These are phyloP conservation scores for Orthonychiurus folsomi DNA, from an alignment of 2,888 invertebrate genomes.

Conservation along the genomic window DNA sequence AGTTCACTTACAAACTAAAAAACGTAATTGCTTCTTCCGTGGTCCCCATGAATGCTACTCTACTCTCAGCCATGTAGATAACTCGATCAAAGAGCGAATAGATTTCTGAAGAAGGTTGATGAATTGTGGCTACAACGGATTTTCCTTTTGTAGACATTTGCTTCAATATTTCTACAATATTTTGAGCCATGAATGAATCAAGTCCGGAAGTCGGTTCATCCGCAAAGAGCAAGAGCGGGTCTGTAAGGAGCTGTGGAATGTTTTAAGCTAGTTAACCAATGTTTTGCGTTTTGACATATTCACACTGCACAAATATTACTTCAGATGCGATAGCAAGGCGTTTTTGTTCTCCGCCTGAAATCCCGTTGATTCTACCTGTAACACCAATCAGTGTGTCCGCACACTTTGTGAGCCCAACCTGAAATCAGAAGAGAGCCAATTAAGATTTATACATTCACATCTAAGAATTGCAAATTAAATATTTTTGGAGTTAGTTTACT, in stretches of 20 bases:
- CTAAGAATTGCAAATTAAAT: background rate
- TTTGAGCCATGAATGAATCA: slow-evolving; percentile 89
- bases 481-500: slow-evolving; percentile 47
- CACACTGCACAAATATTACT: slow-evolving; percentile 49
- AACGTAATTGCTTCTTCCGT: slow-evolving; percentile 28
- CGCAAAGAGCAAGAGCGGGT: slow-evolving; percentile 89
- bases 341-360: slow-evolving; percentile 94
- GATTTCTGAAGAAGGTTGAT: slow-evolving; percentile 88
- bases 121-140: slow-evolving; percentile 85
- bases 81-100: slow-evolving; percentile 84
- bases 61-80: slow-evolving; percentile 80
- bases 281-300: background rate
- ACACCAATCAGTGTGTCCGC: slow-evolving; percentile 82
- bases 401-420: slow-evolving; percentile 79
- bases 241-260: slow-evolving; percentile 68
- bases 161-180: slow-evolving; percentile 39
- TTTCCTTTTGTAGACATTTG: slow-evolving; percentile 65
- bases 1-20: slow-evolving; percentile 23
- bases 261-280: too few species aligned
- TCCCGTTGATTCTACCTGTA: slow-evolving; percentile 75
- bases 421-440: slow-evolving; percentile 26
- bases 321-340: slow-evolving; percentile 91
- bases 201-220: slow-evolving; percentile 96
- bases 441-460: background rate
- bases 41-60: slow-evolving; percentile 55